Evolutionary conservation across 2,888 invertebrate genomes (phyloP).

Genomic region (Disparrhopalites patrizii): DNA sequence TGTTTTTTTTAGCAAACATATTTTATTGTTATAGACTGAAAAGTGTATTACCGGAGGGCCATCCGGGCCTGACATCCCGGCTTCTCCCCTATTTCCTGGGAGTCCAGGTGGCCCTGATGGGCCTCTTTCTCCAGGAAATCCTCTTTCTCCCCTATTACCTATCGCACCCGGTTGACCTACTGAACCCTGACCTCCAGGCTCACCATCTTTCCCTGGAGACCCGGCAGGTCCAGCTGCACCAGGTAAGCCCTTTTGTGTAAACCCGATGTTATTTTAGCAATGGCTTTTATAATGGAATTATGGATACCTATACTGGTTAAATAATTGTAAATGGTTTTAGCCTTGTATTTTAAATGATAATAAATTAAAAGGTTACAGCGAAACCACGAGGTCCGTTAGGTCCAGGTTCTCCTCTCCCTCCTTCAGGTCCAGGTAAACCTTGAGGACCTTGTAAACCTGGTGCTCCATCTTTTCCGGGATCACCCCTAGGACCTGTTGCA

Average conservation of each 20-base stretch:
- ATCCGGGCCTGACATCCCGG: constrained; percentile 65
- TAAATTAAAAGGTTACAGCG: constrained; percentile 58
- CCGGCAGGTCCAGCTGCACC: constrained; percentile 71
- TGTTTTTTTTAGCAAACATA: no score
- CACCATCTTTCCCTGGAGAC: constrained; percentile 73
- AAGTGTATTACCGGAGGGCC: constrained; percentile 53
- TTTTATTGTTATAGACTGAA: background rate
- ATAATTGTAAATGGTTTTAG: no score
- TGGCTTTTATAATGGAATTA: no score
- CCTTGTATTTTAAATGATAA: background rate
- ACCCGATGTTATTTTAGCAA: no score
- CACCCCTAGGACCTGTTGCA: constrained; percentile 66
- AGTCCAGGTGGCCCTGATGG: constrained; percentile 64
- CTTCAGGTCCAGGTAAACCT: constrained; percentile 66
- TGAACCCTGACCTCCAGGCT: constrained; percentile 65
- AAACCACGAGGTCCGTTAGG: constrained; percentile 73
- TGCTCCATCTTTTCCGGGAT: constrained; percentile 59
- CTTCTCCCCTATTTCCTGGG: constrained; percentile 63
- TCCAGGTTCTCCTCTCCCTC: constrained; percentile 72
- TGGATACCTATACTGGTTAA: background rate
- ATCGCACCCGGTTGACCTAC: constrained; percentile 60
- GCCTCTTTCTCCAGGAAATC: constrained; percentile 73
- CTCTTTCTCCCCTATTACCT: constrained; percentile 62
- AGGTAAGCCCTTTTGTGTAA: constrained; percentile 64
- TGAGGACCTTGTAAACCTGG: constrained; percentile 56